These are phyloP conservation scores for Tetragonula carbonaria DNA, from an alignment of 2,888 invertebrate species.

Conservation along the genomic window DNA sequence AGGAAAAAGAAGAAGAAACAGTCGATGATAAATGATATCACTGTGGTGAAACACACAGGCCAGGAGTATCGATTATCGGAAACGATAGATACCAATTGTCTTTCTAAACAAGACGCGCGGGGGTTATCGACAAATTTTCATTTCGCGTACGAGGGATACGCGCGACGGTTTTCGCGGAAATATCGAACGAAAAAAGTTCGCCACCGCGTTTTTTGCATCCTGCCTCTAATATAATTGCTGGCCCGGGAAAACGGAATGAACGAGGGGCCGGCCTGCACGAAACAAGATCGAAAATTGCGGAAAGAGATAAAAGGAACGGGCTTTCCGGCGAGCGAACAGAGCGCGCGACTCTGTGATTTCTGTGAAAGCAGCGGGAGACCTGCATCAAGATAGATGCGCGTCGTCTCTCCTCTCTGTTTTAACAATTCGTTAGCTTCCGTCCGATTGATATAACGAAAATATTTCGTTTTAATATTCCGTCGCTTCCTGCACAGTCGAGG, in stretches of 20 bases:
- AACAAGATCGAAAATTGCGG: slow-evolving; percentile 44
- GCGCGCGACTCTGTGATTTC: slow-evolving; percentile 7
- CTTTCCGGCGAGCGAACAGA: background rate
- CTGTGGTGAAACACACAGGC: background rate
- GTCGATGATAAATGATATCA: background rate
- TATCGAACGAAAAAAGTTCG: slow-evolving; percentile 29
- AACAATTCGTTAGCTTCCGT: slow-evolving; percentile 7
- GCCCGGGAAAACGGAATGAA: slow-evolving; percentile 20
- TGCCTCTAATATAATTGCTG: slow-evolving; percentile 33
- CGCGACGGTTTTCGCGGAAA: slow-evolving; percentile 12
- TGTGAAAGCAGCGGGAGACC: background rate
- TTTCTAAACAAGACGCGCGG: slow-evolving; percentile 22
- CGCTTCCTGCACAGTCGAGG: background rate
- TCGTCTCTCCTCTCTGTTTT: background rate
- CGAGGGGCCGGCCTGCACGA: background rate
- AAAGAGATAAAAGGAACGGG: slow-evolving; percentile 22
- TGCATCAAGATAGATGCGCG: background rate
- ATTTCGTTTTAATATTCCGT: slow-evolving; percentile 6
- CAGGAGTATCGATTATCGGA: slow-evolving; percentile 8
- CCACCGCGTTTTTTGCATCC: slow-evolving; percentile 27
- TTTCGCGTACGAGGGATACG: slow-evolving; percentile 24
- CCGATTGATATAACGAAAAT: slow-evolving; percentile 4
- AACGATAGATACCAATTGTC: background rate
- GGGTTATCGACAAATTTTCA: slow-evolving; percentile 29
- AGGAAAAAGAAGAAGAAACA: background rate